Base-by-base conservation (phyloP, 2,888 invertebrate species). In the Synergus umbraculus region DNA sequence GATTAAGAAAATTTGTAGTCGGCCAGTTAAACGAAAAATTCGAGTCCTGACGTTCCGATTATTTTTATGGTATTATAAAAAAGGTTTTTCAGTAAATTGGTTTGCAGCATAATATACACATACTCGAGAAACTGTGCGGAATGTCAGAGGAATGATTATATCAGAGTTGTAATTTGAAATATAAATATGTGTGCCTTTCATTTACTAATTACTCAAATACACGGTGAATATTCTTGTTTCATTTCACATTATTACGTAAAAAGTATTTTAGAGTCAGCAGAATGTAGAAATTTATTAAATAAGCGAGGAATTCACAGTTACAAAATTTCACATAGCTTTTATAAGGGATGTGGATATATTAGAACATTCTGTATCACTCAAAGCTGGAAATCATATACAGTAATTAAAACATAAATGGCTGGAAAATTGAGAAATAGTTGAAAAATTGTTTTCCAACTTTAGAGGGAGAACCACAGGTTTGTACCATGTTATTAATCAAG, bases 1-100 rank as follows among this genome's bases (percentile, higher is more conserved):
- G 69, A 69, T 69, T 69, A 69, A 69, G 69, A 46, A 49, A 69
- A 69, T 69, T 69, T 69, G 69, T 69, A 69, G 69, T 69, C 69
- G 29, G 22, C 8, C 49, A 22, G 69, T 69, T 69, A 69, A 69
- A 69, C 49, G 46, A 69, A 46, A 49, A 46, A 49, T 49, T 15
- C 49, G 9, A 29, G 49, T 3, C n/a, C 7, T 15, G n/a, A 49
- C 15, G 15, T 69, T 15, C 22, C 22, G 29, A 69, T 69, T 49
- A 69, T 49, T 69, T 49, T 69, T 69, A 49, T 69, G 15, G 18
- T 69, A 49, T 69, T 69, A 49, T 49, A 49, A 69, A 9, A 37
- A 69, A 69, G 29, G 15, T 29, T 69, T 49, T n/a, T 1, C 46
- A n/a, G 10, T 29, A 49, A 69, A 37, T 67, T 67, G 9, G 18